Evolutionary conservation across 2,113 vertebrate genomes (phyloP), one percentile per base, ranked within the genome.

Genomic region (Emydocephalus ijimae): DNA sequence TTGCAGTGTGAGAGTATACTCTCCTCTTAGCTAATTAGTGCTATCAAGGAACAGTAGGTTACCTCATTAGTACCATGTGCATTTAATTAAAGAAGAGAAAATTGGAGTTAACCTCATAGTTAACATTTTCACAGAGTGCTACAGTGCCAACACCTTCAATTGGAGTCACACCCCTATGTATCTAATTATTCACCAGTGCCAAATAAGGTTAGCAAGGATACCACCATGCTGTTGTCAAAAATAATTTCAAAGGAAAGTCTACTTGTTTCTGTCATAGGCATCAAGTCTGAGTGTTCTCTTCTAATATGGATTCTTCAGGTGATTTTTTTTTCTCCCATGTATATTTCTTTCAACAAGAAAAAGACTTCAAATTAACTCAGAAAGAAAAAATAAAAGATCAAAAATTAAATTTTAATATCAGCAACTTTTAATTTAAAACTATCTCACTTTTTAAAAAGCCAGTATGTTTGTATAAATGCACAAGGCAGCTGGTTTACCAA

Each of bases 41-140:
- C 98, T 99, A 99, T 99, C 98, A 98, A 98, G 98, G 98, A 99
- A 98, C 98, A 98, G 97, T 98, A 98, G 98, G 98, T 99, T 98
- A 98, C 98, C 98, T 99, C 98, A 99, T 99, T 99, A 99, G 98
- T 98, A 98, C 98, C 98, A 98, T 98, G 98, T 98, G 98, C 98
- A 98, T 99, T 99, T 98, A 98, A 99, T 99, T 99, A 99, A 99
- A 98, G 98, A 98, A 98, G 97, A 98, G 98, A 98, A 99, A 99
- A 99, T 98, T 98, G 98, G 98, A 98, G 98, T 98, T 99, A 99
- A 99, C 98, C 98, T 99, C 98, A 97, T 98, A 98, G 98, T 98
- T 99, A 98, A 98, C 98, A 99, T 99, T 99, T 99, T 99, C 98
- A 98, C 98, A 98, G 98, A 98, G 98, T 98, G 98, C 98, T 98